Evolutionary conservation across 92 coral and sea anemone species (phyloP).

Genomic region (Anthopleura xanthogrammica): DNA sequence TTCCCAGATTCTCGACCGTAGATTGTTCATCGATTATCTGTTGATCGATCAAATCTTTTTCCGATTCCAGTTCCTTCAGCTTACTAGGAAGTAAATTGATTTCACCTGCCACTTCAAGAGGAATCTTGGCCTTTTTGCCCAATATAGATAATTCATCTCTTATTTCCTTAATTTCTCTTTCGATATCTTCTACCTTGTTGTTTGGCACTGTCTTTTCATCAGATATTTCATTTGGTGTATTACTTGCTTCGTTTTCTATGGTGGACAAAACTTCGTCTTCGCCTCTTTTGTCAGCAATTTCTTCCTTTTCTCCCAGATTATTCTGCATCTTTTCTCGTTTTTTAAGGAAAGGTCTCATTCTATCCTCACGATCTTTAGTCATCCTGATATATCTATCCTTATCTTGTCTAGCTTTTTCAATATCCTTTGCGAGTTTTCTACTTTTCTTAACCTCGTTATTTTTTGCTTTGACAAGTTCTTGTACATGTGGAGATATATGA

Average conservation of each 20-base stretch:
- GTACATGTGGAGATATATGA: constrained; percentile 31
- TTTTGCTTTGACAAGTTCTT: constrained; percentile 26
- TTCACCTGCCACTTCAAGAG: not conserved
- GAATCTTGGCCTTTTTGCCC: not conserved
- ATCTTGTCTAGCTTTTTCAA: constrained; percentile 37
- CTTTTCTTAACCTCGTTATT: constrained; percentile 19
- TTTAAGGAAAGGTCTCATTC: constrained; percentile 53
- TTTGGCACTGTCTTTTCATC: not conserved
- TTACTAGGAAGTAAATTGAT: not conserved
- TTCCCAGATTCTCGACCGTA: constrained; percentile 16
- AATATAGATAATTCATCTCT: not conserved
- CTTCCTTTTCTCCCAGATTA: not conserved
- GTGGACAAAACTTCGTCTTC: constrained; percentile 8
- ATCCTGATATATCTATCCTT: constrained; percentile 45
- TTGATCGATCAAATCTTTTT: constrained; percentile 30
- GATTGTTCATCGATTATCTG: constrained; percentile 27
- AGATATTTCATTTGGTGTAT: not conserved
- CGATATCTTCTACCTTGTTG: not conserved
- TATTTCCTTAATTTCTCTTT: not conserved
- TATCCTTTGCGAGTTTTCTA: constrained; percentile 13
- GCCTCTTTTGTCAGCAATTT: not conserved
- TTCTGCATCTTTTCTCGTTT: constrained; percentile 26
- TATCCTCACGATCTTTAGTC: constrained; percentile 44
- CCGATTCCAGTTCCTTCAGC: constrained; percentile 7
- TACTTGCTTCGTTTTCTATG: not conserved